Conservation (phyloP, 37 sponge, comb jelly and placozoan genomes). For the Spongia lamella region DNA sequence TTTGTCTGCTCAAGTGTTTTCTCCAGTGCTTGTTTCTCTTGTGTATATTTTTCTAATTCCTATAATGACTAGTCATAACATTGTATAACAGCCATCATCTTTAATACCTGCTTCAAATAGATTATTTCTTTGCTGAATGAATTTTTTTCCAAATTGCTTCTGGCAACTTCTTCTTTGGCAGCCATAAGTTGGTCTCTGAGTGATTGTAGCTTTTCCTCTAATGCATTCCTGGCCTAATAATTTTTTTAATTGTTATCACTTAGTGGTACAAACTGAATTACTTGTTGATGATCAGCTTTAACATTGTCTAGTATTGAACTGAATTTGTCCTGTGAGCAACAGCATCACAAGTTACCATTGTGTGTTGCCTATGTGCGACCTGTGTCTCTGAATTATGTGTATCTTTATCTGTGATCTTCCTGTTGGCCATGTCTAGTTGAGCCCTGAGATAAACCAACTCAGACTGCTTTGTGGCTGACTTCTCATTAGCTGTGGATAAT, state of each 20-base stretch:
- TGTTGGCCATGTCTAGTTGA: slow-evolving; percentile 16
- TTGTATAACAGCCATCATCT: no score
- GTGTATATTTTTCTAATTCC: no score
- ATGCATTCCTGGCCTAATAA: neutral
- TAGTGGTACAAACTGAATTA: no score
- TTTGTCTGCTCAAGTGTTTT: no score
- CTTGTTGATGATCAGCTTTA: neutral
- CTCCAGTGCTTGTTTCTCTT: no score
- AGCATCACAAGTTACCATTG: no score
- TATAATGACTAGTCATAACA: no score
- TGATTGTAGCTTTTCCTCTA: neutral
- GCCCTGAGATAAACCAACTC: slow-evolving; percentile 20
- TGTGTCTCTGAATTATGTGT: neutral
- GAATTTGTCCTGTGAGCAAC: neutral
- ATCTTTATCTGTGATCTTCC: slow-evolving; percentile 29
- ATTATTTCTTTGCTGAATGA: no score
- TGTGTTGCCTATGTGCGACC: no score
- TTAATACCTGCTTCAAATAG: no score
- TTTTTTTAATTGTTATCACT: neutral
- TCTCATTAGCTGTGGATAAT: slow-evolving; percentile 11
- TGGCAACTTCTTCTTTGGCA: neutral
- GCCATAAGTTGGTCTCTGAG: slow-evolving; percentile 19
- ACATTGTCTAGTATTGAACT: neutral
- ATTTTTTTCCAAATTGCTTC: neutral
- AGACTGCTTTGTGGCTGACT: neutral